phyloP scores from a whole-genome alignment of 2,113 vertebrate species.

The Ariopsis seemanni region DNA sequence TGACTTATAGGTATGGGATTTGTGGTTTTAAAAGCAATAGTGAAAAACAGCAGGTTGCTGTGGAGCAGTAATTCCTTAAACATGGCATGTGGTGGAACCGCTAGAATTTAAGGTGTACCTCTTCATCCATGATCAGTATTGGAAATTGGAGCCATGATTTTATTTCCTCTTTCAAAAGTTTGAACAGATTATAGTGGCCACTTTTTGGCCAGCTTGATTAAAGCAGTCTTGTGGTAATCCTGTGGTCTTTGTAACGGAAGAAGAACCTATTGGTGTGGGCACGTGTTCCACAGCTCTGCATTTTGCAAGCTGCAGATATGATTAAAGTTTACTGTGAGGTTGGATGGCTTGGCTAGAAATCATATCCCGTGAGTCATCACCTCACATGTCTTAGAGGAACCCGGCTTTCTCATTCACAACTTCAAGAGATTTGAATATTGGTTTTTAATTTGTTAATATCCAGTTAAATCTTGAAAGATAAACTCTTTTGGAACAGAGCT shows the following conservation, averaged over 20 bases:
- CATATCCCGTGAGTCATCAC: conserved; percentile 54
- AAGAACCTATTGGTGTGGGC: conserved; percentile 28
- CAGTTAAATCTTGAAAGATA: conserved; percentile 76
- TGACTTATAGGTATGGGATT: background rate
- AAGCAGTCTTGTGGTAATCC: conserved; percentile 16
- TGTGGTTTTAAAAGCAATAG: background rate
- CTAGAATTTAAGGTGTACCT: background rate
- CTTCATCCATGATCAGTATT: background rate
- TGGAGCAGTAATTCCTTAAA: background rate
- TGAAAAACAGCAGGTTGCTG: background rate
- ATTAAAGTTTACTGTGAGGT: conserved; percentile 52
- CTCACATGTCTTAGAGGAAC: conserved; percentile 52
- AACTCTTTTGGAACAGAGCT: conserved; percentile 69
- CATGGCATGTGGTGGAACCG: background rate
- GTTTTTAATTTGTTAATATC: conserved; percentile 72
- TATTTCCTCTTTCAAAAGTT: conserved; percentile 6
- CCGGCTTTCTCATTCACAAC: conserved; percentile 56
- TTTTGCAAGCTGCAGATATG: conserved; percentile 38
- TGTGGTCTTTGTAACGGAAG: background rate
- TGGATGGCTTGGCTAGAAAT: conserved; percentile 53
- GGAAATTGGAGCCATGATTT: background rate
- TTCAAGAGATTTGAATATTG: conserved; percentile 72
- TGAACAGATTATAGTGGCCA: conserved; percentile 10
- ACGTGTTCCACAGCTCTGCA: conserved; percentile 36
- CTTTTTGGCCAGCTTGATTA: conserved; percentile 18